phyloP scores from a whole-genome alignment of 2,888 invertebrate genomes.

The Pristionchus japonicus region DNA sequence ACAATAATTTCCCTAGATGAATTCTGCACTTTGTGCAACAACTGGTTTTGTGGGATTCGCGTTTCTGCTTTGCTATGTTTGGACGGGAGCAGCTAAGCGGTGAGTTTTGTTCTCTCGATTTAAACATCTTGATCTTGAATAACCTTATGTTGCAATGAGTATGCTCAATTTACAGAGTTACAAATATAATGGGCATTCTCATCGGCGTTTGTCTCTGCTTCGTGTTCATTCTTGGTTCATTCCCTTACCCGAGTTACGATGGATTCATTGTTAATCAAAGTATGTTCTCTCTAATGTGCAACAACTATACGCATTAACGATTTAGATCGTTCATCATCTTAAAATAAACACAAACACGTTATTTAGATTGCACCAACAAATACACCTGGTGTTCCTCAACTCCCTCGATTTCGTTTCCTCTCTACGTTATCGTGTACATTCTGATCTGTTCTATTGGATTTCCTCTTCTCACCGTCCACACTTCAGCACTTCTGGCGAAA shows the following conservation, averaged over 20 bases:
- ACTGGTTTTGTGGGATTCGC: conserved; percentile 49
- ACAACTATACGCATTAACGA: too few species aligned
- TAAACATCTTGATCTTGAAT: too few species aligned
- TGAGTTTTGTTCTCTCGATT: too few species aligned
- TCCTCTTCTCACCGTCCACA: conserved; percentile 51
- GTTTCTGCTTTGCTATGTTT: conserved; percentile 49
- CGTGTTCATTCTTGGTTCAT: conserved; percentile 48
- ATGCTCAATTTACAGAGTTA: conserved; percentile 49
- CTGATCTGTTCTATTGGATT: conserved; percentile 53
- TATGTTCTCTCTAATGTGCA: not conserved
- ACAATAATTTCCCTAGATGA: not conserved
- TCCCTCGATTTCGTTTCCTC: conserved; percentile 41
- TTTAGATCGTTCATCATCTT: too few species aligned
- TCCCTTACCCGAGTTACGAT: conserved; percentile 47
- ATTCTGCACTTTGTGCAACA: not conserved
- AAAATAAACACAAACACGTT: not conserved
- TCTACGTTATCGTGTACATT: conserved; percentile 48
- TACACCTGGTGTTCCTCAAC: conserved; percentile 36
- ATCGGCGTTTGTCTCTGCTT: conserved; percentile 48
- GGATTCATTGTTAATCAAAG: not conserved
- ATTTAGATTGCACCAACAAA: not conserved
- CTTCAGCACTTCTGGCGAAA: conserved; percentile 44
- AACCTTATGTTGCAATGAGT: too few species aligned
- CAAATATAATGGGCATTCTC: conserved; percentile 48
- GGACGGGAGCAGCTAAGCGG: conserved; percentile 49